These are phyloP conservation scores for Limnephilus auricula DNA, from an alignment of 2,888 invertebrate genomes.

Conservation along the genomic window DNA sequence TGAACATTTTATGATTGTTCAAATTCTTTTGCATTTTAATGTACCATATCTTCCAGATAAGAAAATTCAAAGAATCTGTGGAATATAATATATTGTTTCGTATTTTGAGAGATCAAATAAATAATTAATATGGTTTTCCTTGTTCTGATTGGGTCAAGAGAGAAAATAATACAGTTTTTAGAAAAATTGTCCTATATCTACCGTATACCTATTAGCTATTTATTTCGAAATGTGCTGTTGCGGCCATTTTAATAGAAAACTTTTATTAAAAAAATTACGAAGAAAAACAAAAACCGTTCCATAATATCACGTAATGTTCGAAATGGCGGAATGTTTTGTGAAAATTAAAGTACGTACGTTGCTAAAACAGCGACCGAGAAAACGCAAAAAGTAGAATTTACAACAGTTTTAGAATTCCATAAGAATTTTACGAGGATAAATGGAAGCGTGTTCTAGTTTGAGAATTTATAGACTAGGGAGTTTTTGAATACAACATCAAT, in stretches of 20 bases:
- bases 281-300: neutral
- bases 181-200: neutral
- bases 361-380: neutral
- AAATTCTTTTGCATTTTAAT: too few species aligned
- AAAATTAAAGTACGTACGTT: neutral
- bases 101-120: too few species aligned
- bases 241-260: neutral
- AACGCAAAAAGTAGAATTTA: neutral
- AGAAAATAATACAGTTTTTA: neutral
- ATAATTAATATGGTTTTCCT: neutral
- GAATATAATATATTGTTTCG: too few species aligned
- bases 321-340: neutral
- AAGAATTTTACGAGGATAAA: conserved; percentile 32
- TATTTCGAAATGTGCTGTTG: neutral
- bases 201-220: neutral
- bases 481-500: conserved; percentile 50
- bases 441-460: conserved; percentile 13
- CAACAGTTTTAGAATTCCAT: conserved; percentile 2
- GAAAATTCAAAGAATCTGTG: too few species aligned
- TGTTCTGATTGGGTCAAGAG: neutral
- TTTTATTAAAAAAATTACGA: neutral
- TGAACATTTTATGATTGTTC: too few species aligned
- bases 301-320: neutral
- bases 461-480: conserved; percentile 41
- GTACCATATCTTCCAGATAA: too few species aligned